A percentile compares a stretch with the other conserved stretches of the same genome.
Conservation (phyloP, 2,797 vertebrate genomes). For the Bovichtus diacanthus region DNA sequence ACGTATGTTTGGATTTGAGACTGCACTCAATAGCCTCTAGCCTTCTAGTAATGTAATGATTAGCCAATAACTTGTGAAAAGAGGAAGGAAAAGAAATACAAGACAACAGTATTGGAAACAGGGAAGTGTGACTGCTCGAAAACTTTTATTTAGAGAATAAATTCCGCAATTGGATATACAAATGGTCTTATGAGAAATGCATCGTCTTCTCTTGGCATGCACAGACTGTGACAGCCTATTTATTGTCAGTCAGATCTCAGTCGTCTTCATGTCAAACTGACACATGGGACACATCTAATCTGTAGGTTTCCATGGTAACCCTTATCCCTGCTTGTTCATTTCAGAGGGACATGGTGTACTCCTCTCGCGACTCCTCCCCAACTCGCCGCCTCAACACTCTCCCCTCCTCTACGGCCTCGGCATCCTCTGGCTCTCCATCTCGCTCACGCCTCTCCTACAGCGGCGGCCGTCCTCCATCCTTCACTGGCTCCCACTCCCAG, state of each 20-base stretch:
- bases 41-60: background rate
- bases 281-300: constrained; percentile 32
- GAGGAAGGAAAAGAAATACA: background rate
- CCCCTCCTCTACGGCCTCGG: constrained; percentile 89
- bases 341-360: constrained; percentile 98
- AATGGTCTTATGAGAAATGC: constrained; percentile 27
- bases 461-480: constrained; percentile 93
- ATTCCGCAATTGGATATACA: constrained; percentile 6
- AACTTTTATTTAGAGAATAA: constrained; percentile 4
- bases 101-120: background rate
- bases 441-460: constrained; percentile 97
- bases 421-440: constrained; percentile 91
- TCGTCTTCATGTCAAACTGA: constrained; percentile 28
- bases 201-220: constrained; percentile 9
- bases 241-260: constrained; percentile 7
- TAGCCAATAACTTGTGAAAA: background rate
- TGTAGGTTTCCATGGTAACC: constrained; percentile 66
- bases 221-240: constrained; percentile 25
- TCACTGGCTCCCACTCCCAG: constrained; percentile 87
- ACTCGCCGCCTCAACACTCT: constrained; percentile 96
- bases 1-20: background rate
- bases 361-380: constrained; percentile 96
- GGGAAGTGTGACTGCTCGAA: background rate
- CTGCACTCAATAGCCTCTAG: background rate
- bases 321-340: constrained; percentile 43